Base-by-base conservation (phyloP, 92 coral and sea anemone species). In the Palythoa heliodiscus region DNA sequence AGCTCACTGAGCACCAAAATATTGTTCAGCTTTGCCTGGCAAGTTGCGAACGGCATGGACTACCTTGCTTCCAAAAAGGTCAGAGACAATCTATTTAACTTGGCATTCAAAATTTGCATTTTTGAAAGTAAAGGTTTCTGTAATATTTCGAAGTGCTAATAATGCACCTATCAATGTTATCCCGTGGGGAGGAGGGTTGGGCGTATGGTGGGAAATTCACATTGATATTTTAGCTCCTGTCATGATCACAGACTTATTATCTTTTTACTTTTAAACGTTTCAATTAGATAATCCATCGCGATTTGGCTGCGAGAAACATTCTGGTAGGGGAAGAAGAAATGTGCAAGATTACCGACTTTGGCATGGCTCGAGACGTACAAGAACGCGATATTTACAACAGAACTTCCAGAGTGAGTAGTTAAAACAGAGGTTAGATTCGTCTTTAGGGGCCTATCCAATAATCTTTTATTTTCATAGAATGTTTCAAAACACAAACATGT, bases 261-360 rank as follows among this genome's bases (percentile, higher is more conserved):
- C 19, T 54, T 39, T 72, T 72, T 70, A 7, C 23, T n/a, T 23
- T 25, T 29, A 29, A 29, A 0, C 35, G 35, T 47, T 24, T 3
- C 64, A 79, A 17, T 20, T 17, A 80, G 84, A 80, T 80, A 63
- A 50, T 80, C 52, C 84, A 80, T 15, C 84, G 84, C 64, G 84
- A 80, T 11, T 15, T 80, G 60, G 84, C 84, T 4, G 84, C 84
- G 58, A 63, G 84, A 80, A 80, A 80, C 22, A 24, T 80, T 19
- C 73, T 80, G 55, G 73, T 80, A 66, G 84, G 84, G 22, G 84
- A 80, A 80, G 84, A 52, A 61, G 84, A 80, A 66, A 16, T 64
- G 22, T 80, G 84, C 58, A 80, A 80, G 73, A 80, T 80, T 14
- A 80, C 84, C n/a, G 84, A 80, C 73, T 80, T 80, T 25, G 84